phyloP scores from a whole-genome alignment of 2,888 invertebrate species.

The Drosophila algonquin region DNA sequence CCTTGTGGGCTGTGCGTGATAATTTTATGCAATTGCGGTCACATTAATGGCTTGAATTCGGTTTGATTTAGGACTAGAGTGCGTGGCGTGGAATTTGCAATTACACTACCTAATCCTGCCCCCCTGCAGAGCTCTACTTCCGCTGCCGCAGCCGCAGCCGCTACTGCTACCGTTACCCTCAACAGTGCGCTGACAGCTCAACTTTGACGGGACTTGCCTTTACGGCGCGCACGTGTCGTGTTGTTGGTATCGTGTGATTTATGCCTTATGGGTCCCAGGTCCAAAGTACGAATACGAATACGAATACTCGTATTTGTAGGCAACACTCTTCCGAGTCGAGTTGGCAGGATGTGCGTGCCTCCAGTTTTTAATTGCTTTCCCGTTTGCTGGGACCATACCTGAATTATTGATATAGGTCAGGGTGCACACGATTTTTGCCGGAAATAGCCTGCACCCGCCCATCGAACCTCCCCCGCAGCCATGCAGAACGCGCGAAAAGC shows the following conservation, averaged over 20 bases:
- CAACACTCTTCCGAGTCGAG: conserved; percentile 26
- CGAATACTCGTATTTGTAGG: conserved; percentile 17
- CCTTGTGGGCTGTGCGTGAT: conserved; percentile 56
- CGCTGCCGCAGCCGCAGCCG: too few species aligned
- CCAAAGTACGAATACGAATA: conserved; percentile 5
- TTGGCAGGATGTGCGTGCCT: conserved; percentile 56
- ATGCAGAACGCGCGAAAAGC: background rate
- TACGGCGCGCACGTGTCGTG: conserved; percentile 64
- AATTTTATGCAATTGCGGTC: conserved; percentile 68
- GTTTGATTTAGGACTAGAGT: conserved; percentile 69
- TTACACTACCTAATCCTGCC: conserved; percentile 45
- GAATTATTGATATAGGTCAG: conserved; percentile 73
- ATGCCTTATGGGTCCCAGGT: conserved; percentile 42
- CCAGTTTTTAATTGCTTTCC: conserved; percentile 70
- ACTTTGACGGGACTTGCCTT: conserved; percentile 56
- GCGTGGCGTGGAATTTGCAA: conserved; percentile 72
- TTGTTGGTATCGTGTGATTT: conserved; percentile 63
- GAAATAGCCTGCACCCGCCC: conserved; percentile 21
- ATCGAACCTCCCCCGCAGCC: background rate
- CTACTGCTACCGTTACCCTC: background rate
- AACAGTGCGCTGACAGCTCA: conserved; percentile 66
- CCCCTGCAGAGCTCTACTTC: background rate
- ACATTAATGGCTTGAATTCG: conserved; percentile 68
- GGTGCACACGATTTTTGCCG: conserved; percentile 17
- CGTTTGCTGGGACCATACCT: conserved; percentile 49